Conservation (phyloP, 2,888 invertebrate species). For the Rhingia rostrata region DNA sequence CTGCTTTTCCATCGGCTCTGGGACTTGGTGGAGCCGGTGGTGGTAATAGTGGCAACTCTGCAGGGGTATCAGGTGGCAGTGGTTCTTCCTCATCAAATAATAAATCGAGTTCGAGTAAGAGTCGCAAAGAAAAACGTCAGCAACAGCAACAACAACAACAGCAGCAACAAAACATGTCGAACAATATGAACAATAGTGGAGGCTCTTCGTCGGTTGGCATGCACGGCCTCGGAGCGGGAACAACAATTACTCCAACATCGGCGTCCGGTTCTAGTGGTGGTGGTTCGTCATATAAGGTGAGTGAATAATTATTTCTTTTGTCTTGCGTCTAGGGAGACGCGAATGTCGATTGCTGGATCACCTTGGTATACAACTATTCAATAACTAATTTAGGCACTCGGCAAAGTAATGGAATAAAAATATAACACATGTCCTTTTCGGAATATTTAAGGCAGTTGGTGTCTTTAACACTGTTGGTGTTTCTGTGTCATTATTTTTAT, state of each 20-base stretch:
- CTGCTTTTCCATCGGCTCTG: constrained; percentile 84
- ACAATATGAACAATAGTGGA: constrained; percentile 79
- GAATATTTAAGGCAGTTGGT: too few relatives aligned
- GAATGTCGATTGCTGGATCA: too few relatives aligned
- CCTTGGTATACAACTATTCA: too few relatives aligned
- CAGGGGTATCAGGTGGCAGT: constrained; percentile 79
- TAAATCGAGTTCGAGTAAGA: constrained; percentile 80
- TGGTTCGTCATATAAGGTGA: constrained; percentile 80
- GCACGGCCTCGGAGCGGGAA: constrained; percentile 80
- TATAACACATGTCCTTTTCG: too few relatives aligned
- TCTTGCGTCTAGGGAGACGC: background rate
- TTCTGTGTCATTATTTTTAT: too few relatives aligned
- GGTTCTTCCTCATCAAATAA: constrained; percentile 78
- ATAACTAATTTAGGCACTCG: too few relatives aligned
- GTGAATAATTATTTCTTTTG: constrained; percentile 8
- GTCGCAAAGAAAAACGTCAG: constrained; percentile 82
- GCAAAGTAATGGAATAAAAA: too few relatives aligned
- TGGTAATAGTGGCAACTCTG: constrained; percentile 78
- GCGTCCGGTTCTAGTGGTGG: constrained; percentile 76
- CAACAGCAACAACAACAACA: constrained; percentile 79
- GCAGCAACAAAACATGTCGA: constrained; percentile 81
- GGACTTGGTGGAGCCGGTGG: constrained; percentile 77
- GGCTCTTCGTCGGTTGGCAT: constrained; percentile 80
- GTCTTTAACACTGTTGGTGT: too few relatives aligned
- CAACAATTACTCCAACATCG: constrained; percentile 80